Evolutionary conservation across 2,113 vertebrate species (phyloP), one percentile per base, ranked within the genome.

Genomic region (Nicator chloris): DNA sequence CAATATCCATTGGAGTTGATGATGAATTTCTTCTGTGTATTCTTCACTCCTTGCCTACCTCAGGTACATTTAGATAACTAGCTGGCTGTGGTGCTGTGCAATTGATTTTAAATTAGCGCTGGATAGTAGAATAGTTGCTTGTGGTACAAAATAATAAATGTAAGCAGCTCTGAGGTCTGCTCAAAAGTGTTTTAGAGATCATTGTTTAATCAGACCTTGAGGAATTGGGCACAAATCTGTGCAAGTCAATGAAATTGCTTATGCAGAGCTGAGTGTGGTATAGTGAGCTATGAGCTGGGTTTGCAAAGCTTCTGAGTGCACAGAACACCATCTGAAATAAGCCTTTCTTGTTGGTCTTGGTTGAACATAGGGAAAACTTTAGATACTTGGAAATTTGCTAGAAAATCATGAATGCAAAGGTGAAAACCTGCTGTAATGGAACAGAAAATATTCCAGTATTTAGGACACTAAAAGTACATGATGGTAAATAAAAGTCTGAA

Each of bases 21-120:
- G 69, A 70, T 86, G 16, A 65, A 59, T 84, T 53, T 89, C 23
- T 85, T 82, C 50, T 47, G 11, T 70, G 31, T 44, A 18, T 63
- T 84, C 63, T 91, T 76, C 42, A 42, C 26, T 79, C 30, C n/a
- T 65, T 90, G 37, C 69, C 33, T 88, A 7, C 56, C 30, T 42
- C 76, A 88, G 64, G 18, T 80, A 9, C 66, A 69, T 89, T 94
- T 88, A 80, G 72, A 47, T 91, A 92, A 86, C 61, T 84, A 49
- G 9, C 37, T 96, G 68, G 71, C 75, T 96, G 79, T 44, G 49
- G 75, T 85, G 53, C 57, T 66, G 14, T 88, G 73, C 51, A 82
- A 90, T 70, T 92, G 86, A 57, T 79, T 93, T 84, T 53, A 92
- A 88, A 80, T 82, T 92, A 77, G 57, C 82, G 19, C 18, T 93